Conservation (phyloP, 1,140 invertebrate genomes). For the Euura lappo region DNA sequence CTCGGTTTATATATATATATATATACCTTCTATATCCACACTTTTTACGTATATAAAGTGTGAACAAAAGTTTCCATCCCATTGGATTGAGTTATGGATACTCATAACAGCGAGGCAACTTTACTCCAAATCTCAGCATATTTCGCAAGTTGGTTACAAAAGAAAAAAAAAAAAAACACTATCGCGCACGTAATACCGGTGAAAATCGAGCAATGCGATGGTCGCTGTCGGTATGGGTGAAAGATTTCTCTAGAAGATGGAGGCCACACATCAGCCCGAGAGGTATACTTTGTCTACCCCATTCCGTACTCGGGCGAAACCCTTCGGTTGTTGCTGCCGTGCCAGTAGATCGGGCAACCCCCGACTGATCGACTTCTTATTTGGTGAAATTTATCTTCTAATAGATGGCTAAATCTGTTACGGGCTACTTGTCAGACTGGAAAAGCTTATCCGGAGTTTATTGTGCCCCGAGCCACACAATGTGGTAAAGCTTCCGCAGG, state of each 20-base stretch:
- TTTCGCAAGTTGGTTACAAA: no score
- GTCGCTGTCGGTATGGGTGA: conserved; percentile 9
- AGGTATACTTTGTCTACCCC: conserved; percentile 34
- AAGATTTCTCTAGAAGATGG: conserved; percentile 35
- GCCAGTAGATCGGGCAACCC: conserved; percentile 18
- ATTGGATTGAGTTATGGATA: no score
- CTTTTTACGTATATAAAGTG: no score
- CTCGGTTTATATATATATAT: no score
- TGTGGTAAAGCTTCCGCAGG: not conserved
- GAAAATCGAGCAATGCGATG: no score
- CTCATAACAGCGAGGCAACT: no score
- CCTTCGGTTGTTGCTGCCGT: conserved; percentile 15
- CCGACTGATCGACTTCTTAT: conserved; percentile 16
- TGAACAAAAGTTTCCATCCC: no score
- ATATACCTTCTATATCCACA: no score
- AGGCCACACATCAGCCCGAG: conserved; percentile 32
- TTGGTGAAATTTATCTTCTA: conserved; percentile 5
- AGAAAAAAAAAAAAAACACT: no score
- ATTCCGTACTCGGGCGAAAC: conserved; percentile 1
- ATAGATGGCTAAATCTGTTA: not conserved
- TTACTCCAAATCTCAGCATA: no score
- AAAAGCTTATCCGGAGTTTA: not conserved
- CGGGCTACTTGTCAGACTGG: conserved; percentile 6
- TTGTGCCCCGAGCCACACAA: not conserved
- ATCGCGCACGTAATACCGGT: no score